These are phyloP conservation scores for Craterocephalus amniculus DNA, from an alignment of 2,797 vertebrate genomes.

Conservation along the genomic window DNA sequence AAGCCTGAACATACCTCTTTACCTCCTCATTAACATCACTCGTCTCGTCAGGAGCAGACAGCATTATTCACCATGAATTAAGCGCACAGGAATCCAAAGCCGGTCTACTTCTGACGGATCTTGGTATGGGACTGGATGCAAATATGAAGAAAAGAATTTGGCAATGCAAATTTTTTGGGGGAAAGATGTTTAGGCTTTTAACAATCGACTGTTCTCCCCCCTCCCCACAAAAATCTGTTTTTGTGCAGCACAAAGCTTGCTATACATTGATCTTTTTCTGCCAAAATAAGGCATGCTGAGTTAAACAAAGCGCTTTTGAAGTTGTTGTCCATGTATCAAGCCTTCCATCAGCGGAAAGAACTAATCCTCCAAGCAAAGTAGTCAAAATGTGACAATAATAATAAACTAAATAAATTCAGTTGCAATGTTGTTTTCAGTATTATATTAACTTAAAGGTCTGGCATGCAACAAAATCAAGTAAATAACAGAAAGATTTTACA, in stretches of 20 bases:
- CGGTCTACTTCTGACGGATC: slow-evolving; percentile 60
- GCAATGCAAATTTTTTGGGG: slow-evolving; percentile 61
- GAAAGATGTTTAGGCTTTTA: slow-evolving; percentile 39
- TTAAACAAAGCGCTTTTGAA: slow-evolving; percentile 65
- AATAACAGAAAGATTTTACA: background rate
- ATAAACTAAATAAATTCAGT: too few relatives aligned
- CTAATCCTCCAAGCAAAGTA: slow-evolving; percentile 1
- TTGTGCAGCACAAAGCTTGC: slow-evolving; percentile 54
- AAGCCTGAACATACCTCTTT: slow-evolving; percentile 59
- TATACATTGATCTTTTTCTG: slow-evolving; percentile 62
- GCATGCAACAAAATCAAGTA: too few relatives aligned
- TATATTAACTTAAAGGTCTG: too few relatives aligned
- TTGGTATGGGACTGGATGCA: slow-evolving; percentile 43
- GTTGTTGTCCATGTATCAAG: slow-evolving; percentile 55
- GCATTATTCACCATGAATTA: slow-evolving; percentile 74
- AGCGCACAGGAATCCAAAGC: slow-evolving; percentile 41
- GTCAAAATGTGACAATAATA: slow-evolving; percentile 1
- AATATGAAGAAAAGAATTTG: slow-evolving; percentile 48
- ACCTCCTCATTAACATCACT: slow-evolving; percentile 72
- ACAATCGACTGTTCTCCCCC: slow-evolving; percentile 8
- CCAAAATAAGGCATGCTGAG: slow-evolving; percentile 55
- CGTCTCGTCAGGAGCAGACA: slow-evolving; percentile 66
- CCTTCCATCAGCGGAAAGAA: slow-evolving; percentile 20
- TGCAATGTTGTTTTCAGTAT: slow-evolving; percentile 1
- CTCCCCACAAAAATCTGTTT: slow-evolving; percentile 35